Base-by-base conservation (phyloP, 2,113 vertebrate genomes). In the Tragelaphus buxtoni region DNA sequence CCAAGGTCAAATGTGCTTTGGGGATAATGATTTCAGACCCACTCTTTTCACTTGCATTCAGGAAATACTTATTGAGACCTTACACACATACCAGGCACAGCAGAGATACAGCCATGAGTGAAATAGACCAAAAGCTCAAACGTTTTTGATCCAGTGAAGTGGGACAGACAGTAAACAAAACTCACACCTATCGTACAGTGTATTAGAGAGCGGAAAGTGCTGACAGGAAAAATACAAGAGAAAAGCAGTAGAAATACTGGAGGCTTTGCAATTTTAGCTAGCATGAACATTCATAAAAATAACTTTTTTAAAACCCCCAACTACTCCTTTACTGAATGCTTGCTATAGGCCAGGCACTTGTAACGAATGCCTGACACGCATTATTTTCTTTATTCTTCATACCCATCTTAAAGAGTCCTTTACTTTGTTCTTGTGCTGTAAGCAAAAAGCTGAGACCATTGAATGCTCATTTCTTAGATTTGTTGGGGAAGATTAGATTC, bases 171-270 rank as follows among this genome's bases (percentile, higher is more conserved):
- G 55, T 5, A 39, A 39, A 69, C 61, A 17, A 49, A 83, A 63
- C 18, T n/a, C 22, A 17, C 42, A 13, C 4, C 53, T 2, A 39
- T n/a, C 30, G 17, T 0, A 18, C 0, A 16, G 74, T 32, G 7
- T 10, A 16, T n/a, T 1, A 45, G 53, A 80, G 30, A 58, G 9
- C 0, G 6, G 28, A 18, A 32, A 26, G 63, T 28, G 58, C 28
- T 13, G 7, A 74, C 32, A 13, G 79, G 51, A 32, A 35, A 39
- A 35, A 17, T 6, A 17, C 58, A 56, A 76, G 24, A 42, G 39
- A 92, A 55, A 84, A 53, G 49, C 26, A 11, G 32, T 1, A 9
- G 39, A 22, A 84, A 51, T 16, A 69, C 0, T 35, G 53, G 16
- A 42, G 35, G 51, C 35, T 45, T 86, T n/a, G 74, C 39, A 11